Conservation (phyloP, 2,888 invertebrate species). For the Atherix ibis region DNA sequence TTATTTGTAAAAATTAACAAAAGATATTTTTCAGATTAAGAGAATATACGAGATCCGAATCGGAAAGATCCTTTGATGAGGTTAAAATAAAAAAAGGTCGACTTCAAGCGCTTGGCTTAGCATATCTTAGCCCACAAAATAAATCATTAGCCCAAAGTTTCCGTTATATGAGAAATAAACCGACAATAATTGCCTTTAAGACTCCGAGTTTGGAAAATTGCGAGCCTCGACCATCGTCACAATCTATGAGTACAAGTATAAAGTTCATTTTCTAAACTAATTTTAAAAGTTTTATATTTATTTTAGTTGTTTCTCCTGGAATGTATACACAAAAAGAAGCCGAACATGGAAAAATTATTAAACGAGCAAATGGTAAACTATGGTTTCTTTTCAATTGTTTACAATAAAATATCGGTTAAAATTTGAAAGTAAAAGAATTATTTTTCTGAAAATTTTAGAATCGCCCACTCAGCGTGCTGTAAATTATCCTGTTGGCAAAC, state of each 20-base stretch:
- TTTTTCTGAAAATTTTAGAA: no score
- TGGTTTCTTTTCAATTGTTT: constrained; percentile 3
- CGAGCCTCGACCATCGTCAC: constrained; percentile 40
- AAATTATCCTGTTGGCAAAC: constrained; percentile 64
- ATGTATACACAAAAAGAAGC: constrained; percentile 33
- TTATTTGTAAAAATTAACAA: no score
- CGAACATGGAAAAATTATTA: constrained; percentile 43
- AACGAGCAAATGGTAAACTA: constrained; percentile 18
- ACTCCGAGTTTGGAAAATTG: constrained; percentile 63
- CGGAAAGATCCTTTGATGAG: constrained; percentile 60
- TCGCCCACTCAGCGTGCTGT: constrained; percentile 34
- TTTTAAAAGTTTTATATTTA: background rate
- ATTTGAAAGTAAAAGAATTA: background rate
- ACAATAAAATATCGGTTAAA: background rate
- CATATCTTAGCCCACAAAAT: constrained; percentile 60
- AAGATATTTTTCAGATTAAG: constrained; percentile 43
- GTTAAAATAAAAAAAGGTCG: constrained; percentile 46
- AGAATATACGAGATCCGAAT: constrained; percentile 62
- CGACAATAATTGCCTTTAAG: constrained; percentile 75
- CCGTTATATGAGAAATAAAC: constrained; percentile 79
- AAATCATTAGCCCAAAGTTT: constrained; percentile 70
- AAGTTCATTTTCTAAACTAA: background rate
- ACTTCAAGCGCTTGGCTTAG: constrained; percentile 46
- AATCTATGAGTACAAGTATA: constrained; percentile 36
- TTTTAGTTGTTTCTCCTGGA: constrained; percentile 15